Evolutionary conservation across 1,140 invertebrate genomes (phyloP).

Genomic region (Heliconius nattereri): DNA sequence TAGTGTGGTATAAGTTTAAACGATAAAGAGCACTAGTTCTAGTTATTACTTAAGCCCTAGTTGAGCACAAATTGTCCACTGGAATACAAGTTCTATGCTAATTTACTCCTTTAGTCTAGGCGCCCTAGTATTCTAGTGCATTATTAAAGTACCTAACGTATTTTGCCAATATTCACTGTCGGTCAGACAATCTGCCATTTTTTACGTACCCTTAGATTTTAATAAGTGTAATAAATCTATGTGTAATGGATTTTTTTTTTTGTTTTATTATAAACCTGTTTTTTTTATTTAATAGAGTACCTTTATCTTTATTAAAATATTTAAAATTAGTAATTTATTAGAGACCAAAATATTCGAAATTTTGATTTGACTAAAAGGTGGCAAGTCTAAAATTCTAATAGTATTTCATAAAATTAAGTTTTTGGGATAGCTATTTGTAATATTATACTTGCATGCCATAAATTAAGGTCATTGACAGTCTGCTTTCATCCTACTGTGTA

Average conservation of each 20-base stretch:
- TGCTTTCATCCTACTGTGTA: too few species aligned
- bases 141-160: slow-evolving; percentile 70
- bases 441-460: too few species aligned
- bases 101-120: slow-evolving; percentile 56
- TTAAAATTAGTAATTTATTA: too few species aligned
- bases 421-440: too few species aligned
- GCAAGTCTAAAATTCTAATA: too few species aligned
- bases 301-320: not conserved
- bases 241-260: slow-evolving; percentile 56
- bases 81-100: slow-evolving; percentile 52
- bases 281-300: not conserved
- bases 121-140: slow-evolving; percentile 65
- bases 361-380: too few species aligned
- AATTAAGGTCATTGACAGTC: too few species aligned
- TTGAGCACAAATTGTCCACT: slow-evolving; percentile 46
- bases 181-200: slow-evolving; percentile 78
- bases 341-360: too few species aligned
- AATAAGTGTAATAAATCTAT: slow-evolving; percentile 78
- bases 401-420: too few species aligned
- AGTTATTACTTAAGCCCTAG: slow-evolving; percentile 16
- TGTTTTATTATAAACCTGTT: slow-evolving; percentile 38
- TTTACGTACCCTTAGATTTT: slow-evolving; percentile 78
- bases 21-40: not conserved
- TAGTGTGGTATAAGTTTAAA: not conserved
- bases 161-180: slow-evolving; percentile 78